Percentiles rank a stretch among this genome's conserved stretches.
These are phyloP conservation scores for Melanocharis versteri DNA, from an alignment of 2,113 vertebrate species.

Conservation along the genomic window DNA sequence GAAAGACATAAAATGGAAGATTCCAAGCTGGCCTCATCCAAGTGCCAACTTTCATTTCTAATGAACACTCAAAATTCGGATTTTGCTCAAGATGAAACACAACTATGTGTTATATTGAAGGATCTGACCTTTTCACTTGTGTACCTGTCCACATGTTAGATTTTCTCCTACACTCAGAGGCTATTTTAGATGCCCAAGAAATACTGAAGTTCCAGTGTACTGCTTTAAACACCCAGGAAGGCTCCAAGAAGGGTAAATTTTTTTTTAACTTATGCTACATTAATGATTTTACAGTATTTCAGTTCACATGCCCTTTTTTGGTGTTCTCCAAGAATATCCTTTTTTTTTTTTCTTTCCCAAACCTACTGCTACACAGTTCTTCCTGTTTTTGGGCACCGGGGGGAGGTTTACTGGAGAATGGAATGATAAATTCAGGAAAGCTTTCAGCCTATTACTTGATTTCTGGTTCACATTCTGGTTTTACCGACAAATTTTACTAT, in stretches of 20 bases:
- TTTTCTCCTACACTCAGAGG: neutral
- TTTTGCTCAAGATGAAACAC: neutral
- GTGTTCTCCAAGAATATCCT: neutral
- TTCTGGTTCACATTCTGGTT: conserved; percentile 8
- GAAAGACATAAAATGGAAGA: neutral
- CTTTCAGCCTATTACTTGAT: neutral
- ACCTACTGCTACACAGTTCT: neutral
- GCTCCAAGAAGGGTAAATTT: neutral
- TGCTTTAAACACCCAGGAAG: neutral
- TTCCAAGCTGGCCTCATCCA: neutral
- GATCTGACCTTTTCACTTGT: neutral
- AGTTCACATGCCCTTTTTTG: neutral
- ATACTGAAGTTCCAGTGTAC: neutral
- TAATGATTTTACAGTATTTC: neutral
- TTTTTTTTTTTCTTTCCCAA: neutral
- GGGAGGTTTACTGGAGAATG: neutral
- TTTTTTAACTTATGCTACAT: neutral
- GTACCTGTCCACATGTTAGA: neutral
- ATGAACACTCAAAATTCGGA: neutral
- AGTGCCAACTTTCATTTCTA: neutral
- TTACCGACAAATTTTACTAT: neutral
- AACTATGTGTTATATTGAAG: neutral
- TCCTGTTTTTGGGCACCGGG: neutral
- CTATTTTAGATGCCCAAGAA: neutral
- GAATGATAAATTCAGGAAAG: neutral